Conservation (phyloP, 2,888 invertebrate genomes). For the Drosophila picticornis region DNA sequence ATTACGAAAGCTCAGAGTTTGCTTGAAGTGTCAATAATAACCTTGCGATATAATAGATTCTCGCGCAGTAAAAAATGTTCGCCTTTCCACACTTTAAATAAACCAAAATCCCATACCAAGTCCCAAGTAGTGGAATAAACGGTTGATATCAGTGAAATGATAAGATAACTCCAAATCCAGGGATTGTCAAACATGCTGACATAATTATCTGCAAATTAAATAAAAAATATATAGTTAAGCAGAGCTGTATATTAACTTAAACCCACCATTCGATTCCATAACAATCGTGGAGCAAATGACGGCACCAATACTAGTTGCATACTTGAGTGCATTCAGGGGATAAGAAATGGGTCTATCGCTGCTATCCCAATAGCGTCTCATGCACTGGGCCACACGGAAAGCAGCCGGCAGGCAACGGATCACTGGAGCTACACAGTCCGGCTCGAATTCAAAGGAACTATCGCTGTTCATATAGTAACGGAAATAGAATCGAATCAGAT, state of each 20-base stretch:
- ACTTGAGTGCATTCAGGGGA: constrained; percentile 97
- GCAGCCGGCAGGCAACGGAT: constrained; percentile 97
- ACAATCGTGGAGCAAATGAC: constrained; percentile 91
- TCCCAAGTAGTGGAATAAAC: constrained; percentile 98
- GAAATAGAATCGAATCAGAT: constrained; percentile 94
- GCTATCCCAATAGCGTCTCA: constrained; percentile 96
- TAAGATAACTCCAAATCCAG: constrained; percentile 94
- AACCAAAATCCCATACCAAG: constrained; percentile 98
- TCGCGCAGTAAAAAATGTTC: constrained; percentile 95
- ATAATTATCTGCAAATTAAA: constrained; percentile 86
- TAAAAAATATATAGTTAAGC: neutral
- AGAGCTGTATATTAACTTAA: neutral
- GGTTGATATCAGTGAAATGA: constrained; percentile 92
- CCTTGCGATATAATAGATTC: constrained; percentile 96
- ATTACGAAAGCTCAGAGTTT: neutral
- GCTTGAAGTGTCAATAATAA: constrained; percentile 73
- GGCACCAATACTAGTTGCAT: constrained; percentile 96
- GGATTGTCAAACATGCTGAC: constrained; percentile 89
- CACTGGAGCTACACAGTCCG: constrained; percentile 90
- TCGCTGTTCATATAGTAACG: constrained; percentile 27
- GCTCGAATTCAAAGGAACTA: constrained; percentile 85
- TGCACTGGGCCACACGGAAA: constrained; percentile 98
- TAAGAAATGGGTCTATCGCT: constrained; percentile 93
- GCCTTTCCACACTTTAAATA: constrained; percentile 93
- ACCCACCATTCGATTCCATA: constrained; percentile 74